Conservation (phyloP, 2,113 vertebrate species). For the Triplophysa tibetana region DNA sequence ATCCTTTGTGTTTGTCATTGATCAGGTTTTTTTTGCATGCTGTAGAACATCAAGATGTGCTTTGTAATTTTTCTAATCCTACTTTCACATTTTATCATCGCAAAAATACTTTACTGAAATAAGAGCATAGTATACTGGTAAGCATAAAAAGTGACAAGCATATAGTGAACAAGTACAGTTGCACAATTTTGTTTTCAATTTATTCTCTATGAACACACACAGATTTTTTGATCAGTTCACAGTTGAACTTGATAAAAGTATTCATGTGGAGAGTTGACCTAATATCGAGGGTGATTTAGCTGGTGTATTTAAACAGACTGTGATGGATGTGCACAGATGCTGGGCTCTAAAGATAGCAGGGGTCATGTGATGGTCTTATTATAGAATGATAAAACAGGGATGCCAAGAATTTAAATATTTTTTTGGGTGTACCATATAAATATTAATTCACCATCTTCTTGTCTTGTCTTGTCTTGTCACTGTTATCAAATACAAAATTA, state of each 20-base stretch:
- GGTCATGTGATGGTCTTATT: slow-evolving; percentile 43
- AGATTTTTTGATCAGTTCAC: too few species aligned
- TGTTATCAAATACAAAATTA: not conserved
- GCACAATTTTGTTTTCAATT: too few species aligned
- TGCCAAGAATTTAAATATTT: slow-evolving; percentile 37
- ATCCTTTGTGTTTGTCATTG: too few species aligned
- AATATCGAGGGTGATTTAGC: not conserved
- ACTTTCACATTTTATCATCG: slow-evolving; percentile 81
- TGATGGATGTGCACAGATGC: slow-evolving; percentile 41
- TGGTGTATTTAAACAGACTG: slow-evolving; percentile 3
- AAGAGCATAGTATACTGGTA: slow-evolving; percentile 82
- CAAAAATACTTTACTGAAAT: slow-evolving; percentile 83
- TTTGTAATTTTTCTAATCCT: slow-evolving; percentile 61
- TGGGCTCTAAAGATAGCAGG: slow-evolving; percentile 30
- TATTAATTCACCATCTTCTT: slow-evolving; percentile 61
- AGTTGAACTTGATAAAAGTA: not conserved
- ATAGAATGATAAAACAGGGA: slow-evolving; percentile 36
- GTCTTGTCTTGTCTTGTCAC: not conserved
- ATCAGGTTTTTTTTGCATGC: slow-evolving; percentile 44
- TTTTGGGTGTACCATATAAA: not conserved
- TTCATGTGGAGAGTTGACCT: not conserved
- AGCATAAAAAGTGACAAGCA: slow-evolving; percentile 57
- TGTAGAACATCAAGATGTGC: slow-evolving; percentile 69
- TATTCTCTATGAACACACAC: too few species aligned
- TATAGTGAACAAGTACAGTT: slow-evolving; percentile 16